Base-by-base conservation (phyloP, 2,888 invertebrate species). In the Gerris lacustris region DNA sequence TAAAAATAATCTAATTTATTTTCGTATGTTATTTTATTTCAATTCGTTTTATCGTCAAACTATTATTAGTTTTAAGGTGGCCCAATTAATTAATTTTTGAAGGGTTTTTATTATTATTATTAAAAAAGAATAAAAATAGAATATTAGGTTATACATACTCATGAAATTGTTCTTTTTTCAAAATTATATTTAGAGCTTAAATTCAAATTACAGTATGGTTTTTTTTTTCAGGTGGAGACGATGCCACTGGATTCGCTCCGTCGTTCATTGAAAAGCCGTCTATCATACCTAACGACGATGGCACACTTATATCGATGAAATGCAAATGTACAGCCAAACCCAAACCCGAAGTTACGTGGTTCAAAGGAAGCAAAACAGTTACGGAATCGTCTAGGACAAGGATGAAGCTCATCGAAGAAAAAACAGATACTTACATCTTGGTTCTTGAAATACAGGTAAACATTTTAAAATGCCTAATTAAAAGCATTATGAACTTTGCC, bases 201-300 rank as follows among this genome's bases (percentile, higher is more conserved):
- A 31, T 31, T 31, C 31, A 31, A 31, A 31, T 31, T 31, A 31
- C 31, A 4, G 31, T 31, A 31, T 31, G 2, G 31, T 31, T 4
- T 31, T 31, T 31, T 31, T 55, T 74, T 73, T 67, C 73, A 94
- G 93, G 92, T 87, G 91, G 92, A 81, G 92, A 92, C 83, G 92
- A 92, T 82, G 92, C 91, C 77, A 90, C 89, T 79, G 95, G 94
- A 80, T 93, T 92, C 83, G 93, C 96, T 77, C 98, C 98, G 76
- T 93, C 95, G 73, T 98, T 99, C 83, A 88, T 96, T 80, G 96
- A 96, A 84, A 98, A 98, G 85, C 99, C 99, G 75, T 90, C 93
- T 83, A 99, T 99, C 83, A 95, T 97, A 85, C 98, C 98, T 80
- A 96, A 96, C 83, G 95, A 95, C 82, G 93, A 91, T 79, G 97